These are phyloP conservation scores for Oligia latruncula DNA, from an alignment of 2,888 invertebrate genomes.

Conservation along the genomic window DNA sequence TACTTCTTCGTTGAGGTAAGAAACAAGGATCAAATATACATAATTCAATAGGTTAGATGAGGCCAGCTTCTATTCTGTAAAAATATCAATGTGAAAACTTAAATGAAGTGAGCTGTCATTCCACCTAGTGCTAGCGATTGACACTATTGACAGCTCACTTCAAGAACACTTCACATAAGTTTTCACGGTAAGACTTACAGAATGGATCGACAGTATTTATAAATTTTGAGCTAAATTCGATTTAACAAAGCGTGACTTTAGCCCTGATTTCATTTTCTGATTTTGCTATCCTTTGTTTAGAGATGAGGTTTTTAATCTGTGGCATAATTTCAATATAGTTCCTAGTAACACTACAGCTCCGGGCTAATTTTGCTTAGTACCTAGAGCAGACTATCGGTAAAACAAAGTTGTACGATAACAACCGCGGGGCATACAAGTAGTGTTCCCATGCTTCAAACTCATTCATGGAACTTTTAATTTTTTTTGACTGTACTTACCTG, in stretches of 20 bases:
- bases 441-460: too few relatives aligned
- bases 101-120: neutral
- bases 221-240: constrained; percentile 25
- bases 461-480: too few relatives aligned
- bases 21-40: neutral
- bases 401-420: neutral
- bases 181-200: neutral
- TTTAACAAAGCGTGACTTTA: constrained; percentile 24
- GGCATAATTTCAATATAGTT: constrained; percentile 9
- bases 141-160: neutral
- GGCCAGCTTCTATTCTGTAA: neutral
- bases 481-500: too few relatives aligned
- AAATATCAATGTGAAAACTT: neutral
- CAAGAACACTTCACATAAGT: neutral
- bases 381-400: neutral
- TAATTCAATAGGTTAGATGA: neutral
- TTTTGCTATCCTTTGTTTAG: constrained; percentile 17
- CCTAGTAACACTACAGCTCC: neutral
- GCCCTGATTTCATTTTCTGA: constrained; percentile 29
- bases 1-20: neutral
- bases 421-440: too few relatives aligned
- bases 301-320: constrained; percentile 14
- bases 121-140: neutral
- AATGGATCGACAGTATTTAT: neutral
- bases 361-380: neutral